Evolutionary conservation across 2,113 vertebrate species (phyloP).

Genomic region (Aramus guarauna): DNA sequence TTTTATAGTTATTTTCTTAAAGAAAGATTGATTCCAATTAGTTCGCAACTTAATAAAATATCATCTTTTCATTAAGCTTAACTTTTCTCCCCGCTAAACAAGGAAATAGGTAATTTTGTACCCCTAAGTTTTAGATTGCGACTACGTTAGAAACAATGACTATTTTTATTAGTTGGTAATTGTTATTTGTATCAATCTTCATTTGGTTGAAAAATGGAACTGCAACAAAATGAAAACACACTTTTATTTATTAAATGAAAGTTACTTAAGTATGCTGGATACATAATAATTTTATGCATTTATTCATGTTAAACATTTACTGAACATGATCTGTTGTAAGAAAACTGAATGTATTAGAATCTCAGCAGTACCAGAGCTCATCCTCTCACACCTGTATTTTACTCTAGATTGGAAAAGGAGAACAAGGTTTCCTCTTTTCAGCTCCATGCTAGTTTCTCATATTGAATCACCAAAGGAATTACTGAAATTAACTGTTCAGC

Average conservation of each 20-base stretch:
- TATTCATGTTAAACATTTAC: neutral
- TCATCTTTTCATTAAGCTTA: neutral
- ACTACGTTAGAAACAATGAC: neutral
- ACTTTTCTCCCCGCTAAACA: neutral
- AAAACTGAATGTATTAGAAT: neutral
- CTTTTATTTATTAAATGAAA: neutral
- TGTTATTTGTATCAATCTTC: neutral
- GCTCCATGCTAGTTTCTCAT: neutral
- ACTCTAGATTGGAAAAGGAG: neutral
- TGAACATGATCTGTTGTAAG: neutral
- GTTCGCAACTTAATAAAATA: neutral
- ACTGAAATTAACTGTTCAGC: neutral
- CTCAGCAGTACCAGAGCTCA: neutral
- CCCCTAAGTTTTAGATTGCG: neutral
- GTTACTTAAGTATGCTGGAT: neutral
- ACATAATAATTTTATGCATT: neutral
- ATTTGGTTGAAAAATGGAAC: neutral
- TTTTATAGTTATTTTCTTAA: neutral
- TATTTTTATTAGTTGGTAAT: neutral
- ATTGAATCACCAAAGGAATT: neutral
- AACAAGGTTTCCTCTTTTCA: neutral
- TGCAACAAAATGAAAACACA: neutral
- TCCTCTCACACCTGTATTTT: neutral
- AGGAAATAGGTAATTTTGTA: neutral
- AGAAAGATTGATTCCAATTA: neutral